phyloP scores from a whole-genome alignment of 2,888 invertebrate genomes.

The Nebria brevicollis region DNA sequence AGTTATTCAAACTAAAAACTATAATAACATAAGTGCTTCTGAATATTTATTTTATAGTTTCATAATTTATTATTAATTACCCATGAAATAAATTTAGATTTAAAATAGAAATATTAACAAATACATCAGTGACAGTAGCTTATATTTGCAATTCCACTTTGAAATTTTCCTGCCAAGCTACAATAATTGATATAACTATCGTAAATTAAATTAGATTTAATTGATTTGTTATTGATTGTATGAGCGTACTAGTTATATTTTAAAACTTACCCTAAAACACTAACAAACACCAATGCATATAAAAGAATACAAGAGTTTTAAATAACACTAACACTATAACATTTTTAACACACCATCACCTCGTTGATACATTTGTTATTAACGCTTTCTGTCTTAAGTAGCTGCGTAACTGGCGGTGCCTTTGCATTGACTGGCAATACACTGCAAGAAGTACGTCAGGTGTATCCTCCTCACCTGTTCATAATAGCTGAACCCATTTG shows the following conservation, averaged over 20 bases:
- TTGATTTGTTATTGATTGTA: too few relatives aligned
- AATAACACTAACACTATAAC: background rate
- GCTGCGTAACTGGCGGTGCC: slow-evolving; percentile 5
- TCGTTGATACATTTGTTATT: background rate
- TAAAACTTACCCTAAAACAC: background rate
- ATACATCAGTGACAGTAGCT: too few relatives aligned
- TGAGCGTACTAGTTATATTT: background rate
- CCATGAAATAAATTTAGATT: too few relatives aligned
- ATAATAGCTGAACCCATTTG: slow-evolving; percentile 5
- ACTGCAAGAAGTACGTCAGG: background rate
- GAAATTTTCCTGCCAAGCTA: too few relatives aligned
- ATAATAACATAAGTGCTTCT: too few relatives aligned
- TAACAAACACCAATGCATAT: background rate
- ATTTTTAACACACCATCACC: background rate
- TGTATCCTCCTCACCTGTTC: slow-evolving; percentile 22
- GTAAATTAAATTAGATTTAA: too few relatives aligned
- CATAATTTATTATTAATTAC: too few relatives aligned
- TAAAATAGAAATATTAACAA: too few relatives aligned
- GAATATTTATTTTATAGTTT: too few relatives aligned
- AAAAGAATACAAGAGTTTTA: background rate
- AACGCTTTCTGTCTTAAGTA: background rate
- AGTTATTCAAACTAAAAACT: too few relatives aligned
- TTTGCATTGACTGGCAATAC: slow-evolving; percentile 11
- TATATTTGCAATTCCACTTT: too few relatives aligned
- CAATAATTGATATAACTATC: too few relatives aligned